Evolutionary conservation across 2,113 vertebrate species (phyloP).

Genomic region (Elanus axillaris): DNA sequence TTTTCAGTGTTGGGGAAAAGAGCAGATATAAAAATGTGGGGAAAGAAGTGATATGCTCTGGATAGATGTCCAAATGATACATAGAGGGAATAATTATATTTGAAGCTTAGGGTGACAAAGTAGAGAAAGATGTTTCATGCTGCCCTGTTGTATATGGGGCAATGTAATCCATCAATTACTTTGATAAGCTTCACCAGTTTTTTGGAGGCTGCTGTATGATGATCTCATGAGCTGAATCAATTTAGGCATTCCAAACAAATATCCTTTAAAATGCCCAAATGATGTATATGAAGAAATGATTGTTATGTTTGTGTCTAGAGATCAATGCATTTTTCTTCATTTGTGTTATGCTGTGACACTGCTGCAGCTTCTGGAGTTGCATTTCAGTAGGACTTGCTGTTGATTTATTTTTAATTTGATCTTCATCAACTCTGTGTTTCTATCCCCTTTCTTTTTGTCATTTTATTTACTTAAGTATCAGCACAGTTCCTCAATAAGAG

Average conservation of each 20-base stretch:
- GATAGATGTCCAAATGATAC: background rate
- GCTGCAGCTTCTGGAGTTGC: constrained; percentile 31
- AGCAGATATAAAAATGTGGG: constrained; percentile 13
- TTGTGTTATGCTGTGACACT: constrained; percentile 20
- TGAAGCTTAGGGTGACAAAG: constrained; percentile 45
- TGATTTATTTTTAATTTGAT: constrained; percentile 68
- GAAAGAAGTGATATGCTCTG: background rate
- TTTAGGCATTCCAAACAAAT: constrained; percentile 41
- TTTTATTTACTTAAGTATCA: constrained; percentile 75
- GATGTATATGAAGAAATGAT: constrained; percentile 34
- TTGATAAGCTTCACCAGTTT: constrained; percentile 17
- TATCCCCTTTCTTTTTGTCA: constrained; percentile 63
- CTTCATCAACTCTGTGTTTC: constrained; percentile 71
- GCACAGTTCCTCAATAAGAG: constrained; percentile 70
- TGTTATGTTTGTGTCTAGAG: constrained; percentile 47
- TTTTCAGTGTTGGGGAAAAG: constrained; percentile 50
- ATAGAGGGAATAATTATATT: background rate
- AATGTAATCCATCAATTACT: constrained; percentile 59
- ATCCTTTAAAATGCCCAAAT: constrained; percentile 47
- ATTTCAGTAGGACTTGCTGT: constrained; percentile 42
- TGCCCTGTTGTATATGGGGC: constrained; percentile 46
- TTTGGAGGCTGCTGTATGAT: constrained; percentile 28
- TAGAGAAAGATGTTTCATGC: constrained; percentile 62
- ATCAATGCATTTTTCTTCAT: constrained; percentile 53
- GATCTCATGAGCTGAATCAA: constrained; percentile 57